phyloP scores from a whole-genome alignment of 2,797 vertebrate species.

The Gouania willdenowi region DNA sequence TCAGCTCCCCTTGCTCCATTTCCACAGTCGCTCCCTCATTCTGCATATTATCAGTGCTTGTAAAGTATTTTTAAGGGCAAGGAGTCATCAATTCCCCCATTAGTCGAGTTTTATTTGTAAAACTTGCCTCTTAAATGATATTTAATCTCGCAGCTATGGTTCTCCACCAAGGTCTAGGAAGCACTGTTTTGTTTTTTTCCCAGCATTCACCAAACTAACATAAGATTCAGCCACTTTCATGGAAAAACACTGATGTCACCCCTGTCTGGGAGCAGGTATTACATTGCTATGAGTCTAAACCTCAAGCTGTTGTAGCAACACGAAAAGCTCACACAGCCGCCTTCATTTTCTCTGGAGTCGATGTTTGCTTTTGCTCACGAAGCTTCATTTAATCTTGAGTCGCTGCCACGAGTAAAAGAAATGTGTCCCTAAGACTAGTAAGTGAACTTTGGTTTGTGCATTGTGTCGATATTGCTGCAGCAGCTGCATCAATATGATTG shows the following conservation, averaged over 20 bases:
- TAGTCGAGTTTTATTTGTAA: too few species aligned
- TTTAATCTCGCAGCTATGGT: neutral
- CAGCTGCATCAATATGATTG: slow-evolving; percentile 11
- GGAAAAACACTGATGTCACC: slow-evolving; percentile 65
- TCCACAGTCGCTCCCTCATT: slow-evolving; percentile 10
- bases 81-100: slow-evolving; percentile 8
- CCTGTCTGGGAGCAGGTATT: slow-evolving; percentile 30
- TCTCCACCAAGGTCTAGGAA: slow-evolving; percentile 1
- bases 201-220: slow-evolving; percentile 10
- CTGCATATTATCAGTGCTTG: slow-evolving; percentile 9
- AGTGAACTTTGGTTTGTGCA: neutral
- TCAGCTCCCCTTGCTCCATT: neutral
- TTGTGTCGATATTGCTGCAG: neutral
- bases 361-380: slow-evolving; percentile 56
- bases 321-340: slow-evolving; percentile 12
- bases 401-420: slow-evolving; percentile 22
- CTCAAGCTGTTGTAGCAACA: slow-evolving; percentile 20
- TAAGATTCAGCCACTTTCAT: slow-evolving; percentile 28
- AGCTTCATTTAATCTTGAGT: slow-evolving; percentile 26
- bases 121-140: too few species aligned
- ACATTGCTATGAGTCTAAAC: slow-evolving; percentile 26
- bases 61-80: slow-evolving; percentile 29
- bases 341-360: slow-evolving; percentile 1
- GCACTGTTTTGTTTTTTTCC: slow-evolving; percentile 5
- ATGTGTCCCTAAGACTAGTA: neutral